Percentiles rank a stretch among this genome's conserved stretches.
These are phyloP conservation scores for Neoaliturus tenellus DNA, from an alignment of 2,888 invertebrate species.

Conservation along the genomic window DNA sequence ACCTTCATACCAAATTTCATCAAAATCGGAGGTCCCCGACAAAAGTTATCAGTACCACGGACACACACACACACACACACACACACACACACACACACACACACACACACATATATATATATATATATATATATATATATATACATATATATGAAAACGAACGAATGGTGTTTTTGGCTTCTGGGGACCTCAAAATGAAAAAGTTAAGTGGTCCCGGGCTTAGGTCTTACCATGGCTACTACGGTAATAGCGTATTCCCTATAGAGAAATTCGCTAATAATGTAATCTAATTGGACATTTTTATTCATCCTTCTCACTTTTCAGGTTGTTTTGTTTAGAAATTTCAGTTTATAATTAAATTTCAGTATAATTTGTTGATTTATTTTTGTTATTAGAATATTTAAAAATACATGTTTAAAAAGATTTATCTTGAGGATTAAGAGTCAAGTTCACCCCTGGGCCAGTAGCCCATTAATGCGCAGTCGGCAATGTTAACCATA, in stretches of 20 bases:
- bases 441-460: too few species aligned
- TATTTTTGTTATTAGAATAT: too few species aligned
- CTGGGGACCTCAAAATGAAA: neutral
- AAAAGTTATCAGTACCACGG: neutral
- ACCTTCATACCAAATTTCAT: neutral
- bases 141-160: neutral
- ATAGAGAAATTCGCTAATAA: constrained; percentile 1
- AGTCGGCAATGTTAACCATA: too few species aligned
- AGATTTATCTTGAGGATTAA: too few species aligned
- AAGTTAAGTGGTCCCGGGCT: neutral
- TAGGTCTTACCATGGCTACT: neutral
- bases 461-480: too few species aligned
- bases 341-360: too few species aligned
- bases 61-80: neutral
- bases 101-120: neutral
- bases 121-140: neutral
- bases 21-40: neutral
- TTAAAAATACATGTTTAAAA: too few species aligned
- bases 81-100: neutral
- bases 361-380: too few species aligned
- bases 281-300: too few species aligned
- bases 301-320: too few species aligned
- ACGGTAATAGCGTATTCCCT: neutral
- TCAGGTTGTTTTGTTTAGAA: too few species aligned
- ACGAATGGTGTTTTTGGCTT: neutral